Percentiles rank a stretch among this genome's conserved stretches.
Evolutionary conservation across 1,140 invertebrate genomes (phyloP).

Genomic region (Sinonovacula constricta): DNA sequence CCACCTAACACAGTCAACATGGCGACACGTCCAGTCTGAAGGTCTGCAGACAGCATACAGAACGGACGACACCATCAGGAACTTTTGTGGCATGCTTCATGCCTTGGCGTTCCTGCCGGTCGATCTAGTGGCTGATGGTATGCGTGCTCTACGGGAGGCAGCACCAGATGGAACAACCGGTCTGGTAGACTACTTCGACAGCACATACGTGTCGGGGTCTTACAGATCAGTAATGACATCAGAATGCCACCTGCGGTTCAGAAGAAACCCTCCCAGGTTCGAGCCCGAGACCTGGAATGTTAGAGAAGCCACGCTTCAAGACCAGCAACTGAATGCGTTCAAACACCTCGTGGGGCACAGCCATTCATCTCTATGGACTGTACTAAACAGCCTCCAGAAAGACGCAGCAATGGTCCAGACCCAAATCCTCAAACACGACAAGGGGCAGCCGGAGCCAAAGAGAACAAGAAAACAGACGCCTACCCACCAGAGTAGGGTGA

Average conservation of each 20-base stretch:
- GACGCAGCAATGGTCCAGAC: no score
- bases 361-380: neutral
- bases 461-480: neutral
- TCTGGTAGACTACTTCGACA: slow-evolving; percentile 6
- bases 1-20: slow-evolving; percentile 27
- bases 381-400: no score
- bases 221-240: neutral
- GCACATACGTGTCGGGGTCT: neutral
- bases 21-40: slow-evolving; percentile 3
- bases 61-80: slow-evolving; percentile 22
- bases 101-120: slow-evolving; percentile 52
- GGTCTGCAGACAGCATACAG: slow-evolving; percentile 6
- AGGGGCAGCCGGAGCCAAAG: slow-evolving; percentile 3
- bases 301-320: neutral
- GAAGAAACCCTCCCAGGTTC: neutral
- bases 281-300: slow-evolving; percentile 13
- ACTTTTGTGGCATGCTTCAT: slow-evolving; percentile 53
- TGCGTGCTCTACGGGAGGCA: neutral
- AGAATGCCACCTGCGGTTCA: neutral
- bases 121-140: slow-evolving; percentile 30
- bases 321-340: neutral
- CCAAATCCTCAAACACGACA: no score
- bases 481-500: neutral
- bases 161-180: neutral
- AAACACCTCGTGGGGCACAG: neutral